A percentile compares a stretch with the other conserved stretches of the same genome.
These are phyloP conservation scores for Trissolcus brochymenae DNA, from an alignment of 2,888 invertebrate species.

Conservation along the genomic window DNA sequence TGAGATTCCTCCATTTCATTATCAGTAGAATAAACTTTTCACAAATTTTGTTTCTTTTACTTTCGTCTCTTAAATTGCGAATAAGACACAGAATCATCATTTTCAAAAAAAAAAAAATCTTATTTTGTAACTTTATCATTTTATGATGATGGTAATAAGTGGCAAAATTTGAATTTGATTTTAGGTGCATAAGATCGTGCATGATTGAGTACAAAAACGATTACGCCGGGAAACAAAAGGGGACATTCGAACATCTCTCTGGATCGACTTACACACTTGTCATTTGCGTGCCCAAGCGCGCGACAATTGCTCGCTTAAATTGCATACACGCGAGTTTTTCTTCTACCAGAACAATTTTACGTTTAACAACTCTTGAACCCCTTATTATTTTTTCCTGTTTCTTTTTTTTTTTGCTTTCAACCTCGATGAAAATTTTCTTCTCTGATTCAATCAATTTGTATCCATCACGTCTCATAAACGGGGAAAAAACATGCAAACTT, in stretches of 20 bases:
- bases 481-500: too few relatives aligned
- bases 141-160: too few relatives aligned
- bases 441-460: too few relatives aligned
- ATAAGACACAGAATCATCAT: neutral
- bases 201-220: slow-evolving; percentile 36
- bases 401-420: too few relatives aligned
- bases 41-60: neutral
- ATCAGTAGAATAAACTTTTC: neutral
- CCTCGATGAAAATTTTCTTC: too few relatives aligned
- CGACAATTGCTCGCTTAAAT: slow-evolving; percentile 48
- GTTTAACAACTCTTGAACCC: neutral
- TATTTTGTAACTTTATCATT: neutral
- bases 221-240: slow-evolving; percentile 49
- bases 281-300: slow-evolving; percentile 40
- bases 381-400: too few relatives aligned
- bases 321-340: slow-evolving; percentile 41
- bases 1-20: too few relatives aligned
- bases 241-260: slow-evolving; percentile 55
- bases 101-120: neutral
- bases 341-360: slow-evolving; percentile 26
- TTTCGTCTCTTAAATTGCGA: neutral
- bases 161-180: too few relatives aligned
- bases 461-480: too few relatives aligned
- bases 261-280: slow-evolving; percentile 47
- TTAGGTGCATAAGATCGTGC: slow-evolving; percentile 26